These are phyloP conservation scores for Periophthalmus modestus DNA, from an alignment of 2,113 vertebrate genomes.

Conservation along the genomic window DNA sequence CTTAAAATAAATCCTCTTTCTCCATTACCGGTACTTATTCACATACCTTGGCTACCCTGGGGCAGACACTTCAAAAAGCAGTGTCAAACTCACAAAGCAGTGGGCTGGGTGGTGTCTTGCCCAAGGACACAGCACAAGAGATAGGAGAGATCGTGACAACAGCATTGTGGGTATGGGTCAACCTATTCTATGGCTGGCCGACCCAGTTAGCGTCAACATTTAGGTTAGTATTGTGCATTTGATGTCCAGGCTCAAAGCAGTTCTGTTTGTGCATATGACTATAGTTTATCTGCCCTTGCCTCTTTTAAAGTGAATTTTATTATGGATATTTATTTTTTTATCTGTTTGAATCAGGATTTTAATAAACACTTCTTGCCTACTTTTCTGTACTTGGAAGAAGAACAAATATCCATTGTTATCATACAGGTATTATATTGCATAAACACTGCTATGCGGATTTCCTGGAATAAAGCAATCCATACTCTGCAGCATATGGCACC, in stretches of 20 bases:
- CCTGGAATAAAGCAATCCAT: neutral
- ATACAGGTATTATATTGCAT: neutral
- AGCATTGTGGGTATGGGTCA: neutral
- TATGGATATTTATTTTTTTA: no score
- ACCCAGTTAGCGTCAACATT: neutral
- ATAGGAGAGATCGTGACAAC: neutral
- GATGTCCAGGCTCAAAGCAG: neutral
- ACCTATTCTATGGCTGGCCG: neutral
- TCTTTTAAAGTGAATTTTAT: no score
- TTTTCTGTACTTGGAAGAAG: neutral
- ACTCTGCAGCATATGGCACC: neutral
- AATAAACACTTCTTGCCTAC: neutral
- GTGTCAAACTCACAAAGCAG: neutral
- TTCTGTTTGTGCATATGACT: no score
- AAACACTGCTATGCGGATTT: neutral
- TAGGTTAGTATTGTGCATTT: neutral
- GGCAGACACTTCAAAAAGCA: neutral
- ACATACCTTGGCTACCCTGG: neutral
- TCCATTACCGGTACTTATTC: neutral
- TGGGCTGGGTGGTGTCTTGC: neutral
- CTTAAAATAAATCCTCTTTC: neutral
- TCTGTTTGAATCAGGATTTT: no score
- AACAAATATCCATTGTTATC: neutral
- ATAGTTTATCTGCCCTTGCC: no score
- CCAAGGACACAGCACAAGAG: conserved; percentile 4